Base-by-base conservation (phyloP, 2,888 invertebrate genomes). In the Neoitamus cyanurus region DNA sequence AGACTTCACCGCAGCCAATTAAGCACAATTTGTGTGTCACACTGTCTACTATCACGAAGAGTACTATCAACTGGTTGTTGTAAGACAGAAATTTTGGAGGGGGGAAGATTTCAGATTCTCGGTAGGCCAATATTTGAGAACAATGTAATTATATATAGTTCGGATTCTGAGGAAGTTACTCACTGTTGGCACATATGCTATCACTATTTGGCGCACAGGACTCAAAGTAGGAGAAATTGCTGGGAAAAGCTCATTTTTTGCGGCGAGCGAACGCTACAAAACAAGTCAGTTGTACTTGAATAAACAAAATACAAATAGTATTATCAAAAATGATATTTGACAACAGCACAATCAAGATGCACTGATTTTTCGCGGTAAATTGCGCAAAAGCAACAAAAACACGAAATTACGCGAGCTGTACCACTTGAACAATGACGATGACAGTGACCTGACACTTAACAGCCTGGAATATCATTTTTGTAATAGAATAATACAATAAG, bases 1-100 rank as follows among this genome's bases (percentile, higher is more conserved):
- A 46, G 30, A 72, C n/a, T 30, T 31, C 58, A 58, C 58, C 20
- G 30, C 30, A 70, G 25, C 46, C 72, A 83, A 83, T 83, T 83
- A 46, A 83, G 20, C 34, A 46, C 70, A 83, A 72, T 83, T 83
- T 46, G 13, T 42, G 30, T 70, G 72, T 70, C 69, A 82, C n/a
- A n/a, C n/a, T n/a, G n/a, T n/a, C n/a, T n/a, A n/a, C 68, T 82
- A 31, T 78, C 34, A 58, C 48, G 11, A 34, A 9, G 31, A 36
- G 37, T 15, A 77, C 46, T 46, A 77, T 31, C 70, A 70, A 70
- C 2, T 70, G 11, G 70, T 0, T 11, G 30, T 31, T 9, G n/a
- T 11, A 28, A 28, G 34, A 25, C 58, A 20, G 58, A 58, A 58
- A 58, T 9, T 9, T 34, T 7, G 0, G n/a, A 42, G 42, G 25